Evolutionary conservation across 2,888 invertebrate genomes (phyloP).

Genomic region (Hartigia nigra): DNA sequence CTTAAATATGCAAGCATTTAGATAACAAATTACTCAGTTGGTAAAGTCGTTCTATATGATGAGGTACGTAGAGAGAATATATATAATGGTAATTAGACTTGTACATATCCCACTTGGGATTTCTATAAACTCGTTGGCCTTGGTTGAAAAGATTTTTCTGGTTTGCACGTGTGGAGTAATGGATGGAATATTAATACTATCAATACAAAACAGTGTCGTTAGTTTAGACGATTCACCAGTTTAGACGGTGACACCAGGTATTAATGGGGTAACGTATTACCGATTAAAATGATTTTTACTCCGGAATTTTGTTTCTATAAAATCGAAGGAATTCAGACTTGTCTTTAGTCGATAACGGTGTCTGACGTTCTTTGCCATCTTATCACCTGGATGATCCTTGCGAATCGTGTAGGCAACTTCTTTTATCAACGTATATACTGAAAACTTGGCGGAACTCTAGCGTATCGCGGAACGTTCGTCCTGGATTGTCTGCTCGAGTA

Average conservation of each 20-base stretch:
- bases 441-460: background rate
- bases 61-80: background rate
- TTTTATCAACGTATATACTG: background rate
- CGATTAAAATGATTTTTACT: background rate
- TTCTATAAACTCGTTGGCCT: background rate
- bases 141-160: background rate
- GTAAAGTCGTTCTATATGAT: background rate
- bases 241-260: background rate
- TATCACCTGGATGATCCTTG: background rate
- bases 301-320: background rate
- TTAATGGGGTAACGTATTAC: background rate
- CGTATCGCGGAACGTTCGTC: background rate
- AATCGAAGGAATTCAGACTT: background rate
- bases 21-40: background rate
- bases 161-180: background rate
- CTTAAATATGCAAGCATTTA: background rate
- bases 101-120: background rate
- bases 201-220: background rate
- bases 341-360: background rate
- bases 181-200: too few species aligned
- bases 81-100: background rate
- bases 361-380: background rate
- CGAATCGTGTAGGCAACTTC: background rate
- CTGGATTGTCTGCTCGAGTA: background rate
- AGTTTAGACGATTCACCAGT: too few species aligned